Evolutionary conservation across 2,888 invertebrate genomes (phyloP).

Genomic region (Drosophila kanekoi): DNA sequence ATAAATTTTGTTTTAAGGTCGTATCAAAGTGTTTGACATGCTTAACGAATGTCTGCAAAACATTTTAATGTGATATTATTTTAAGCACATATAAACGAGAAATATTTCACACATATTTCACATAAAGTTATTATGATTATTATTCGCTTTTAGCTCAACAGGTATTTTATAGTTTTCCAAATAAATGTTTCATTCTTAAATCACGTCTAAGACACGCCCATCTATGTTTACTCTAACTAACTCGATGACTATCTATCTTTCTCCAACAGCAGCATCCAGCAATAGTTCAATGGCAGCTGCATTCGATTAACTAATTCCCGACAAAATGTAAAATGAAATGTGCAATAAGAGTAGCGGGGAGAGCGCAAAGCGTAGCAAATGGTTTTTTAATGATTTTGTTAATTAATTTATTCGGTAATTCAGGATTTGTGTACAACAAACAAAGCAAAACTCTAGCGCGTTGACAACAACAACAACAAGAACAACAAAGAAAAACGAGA

Average conservation of each 20-base stretch:
- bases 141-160: conserved; percentile 40
- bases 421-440: conserved; percentile 56
- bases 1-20: conserved; percentile 43
- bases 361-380: conserved; percentile 57
- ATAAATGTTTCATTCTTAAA: conserved; percentile 51
- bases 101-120: conserved; percentile 35
- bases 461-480: conserved; percentile 25
- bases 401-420: conserved; percentile 71
- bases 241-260: conserved; percentile 22
- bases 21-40: conserved; percentile 41
- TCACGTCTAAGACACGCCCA: conserved; percentile 2
- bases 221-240: not conserved
- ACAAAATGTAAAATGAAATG: conserved; percentile 65
- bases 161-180: conserved; percentile 41
- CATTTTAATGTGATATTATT: conserved; percentile 77
- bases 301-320: conserved; percentile 28
- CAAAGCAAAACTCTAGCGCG: conserved; percentile 69
- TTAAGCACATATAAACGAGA: conserved; percentile 65
- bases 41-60: conserved; percentile 29
- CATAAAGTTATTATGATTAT: conserved; percentile 26
- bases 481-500: conserved; percentile 39
- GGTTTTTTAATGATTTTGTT: conserved; percentile 72
- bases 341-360: conserved; percentile 43
- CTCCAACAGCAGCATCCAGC: conserved; percentile 47
- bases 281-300: conserved; percentile 35